A percentile compares a stretch with the other conserved stretches of the same genome.
phyloP scores from a whole-genome alignment of 2,888 invertebrate genomes.

The Drosophila incognita region DNA sequence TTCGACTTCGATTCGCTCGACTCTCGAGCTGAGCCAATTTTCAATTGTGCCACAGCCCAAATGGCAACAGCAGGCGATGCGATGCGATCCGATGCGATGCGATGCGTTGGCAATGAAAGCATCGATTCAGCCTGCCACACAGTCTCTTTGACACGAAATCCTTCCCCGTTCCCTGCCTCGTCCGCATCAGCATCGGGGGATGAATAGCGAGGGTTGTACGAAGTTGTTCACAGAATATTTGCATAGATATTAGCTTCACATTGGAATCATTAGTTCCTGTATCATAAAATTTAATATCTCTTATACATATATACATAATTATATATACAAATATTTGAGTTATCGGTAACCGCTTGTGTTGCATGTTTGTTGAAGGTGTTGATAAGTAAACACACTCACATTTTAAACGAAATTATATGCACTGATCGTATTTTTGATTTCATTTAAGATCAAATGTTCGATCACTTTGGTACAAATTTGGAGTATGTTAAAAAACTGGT shows the following conservation, averaged over 20 bases:
- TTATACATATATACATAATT: background rate
- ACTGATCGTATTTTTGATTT: background rate
- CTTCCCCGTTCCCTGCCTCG: background rate
- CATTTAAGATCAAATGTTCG: background rate
- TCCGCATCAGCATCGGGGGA: constrained; percentile 27
- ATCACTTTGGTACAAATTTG: background rate
- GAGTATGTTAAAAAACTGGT: background rate
- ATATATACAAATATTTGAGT: background rate
- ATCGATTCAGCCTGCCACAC: constrained; percentile 42
- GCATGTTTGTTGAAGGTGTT: background rate
- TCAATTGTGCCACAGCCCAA: constrained; percentile 66
- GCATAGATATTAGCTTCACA: background rate
- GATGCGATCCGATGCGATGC: constrained; percentile 36
- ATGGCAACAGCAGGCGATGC: constrained; percentile 71
- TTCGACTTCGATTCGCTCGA: constrained; percentile 12
- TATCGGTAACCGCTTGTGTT: background rate
- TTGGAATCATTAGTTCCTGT: background rate
- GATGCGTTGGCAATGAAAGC: constrained; percentile 34
- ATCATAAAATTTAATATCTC: background rate
- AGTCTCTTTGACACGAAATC: constrained; percentile 57
- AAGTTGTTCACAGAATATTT: background rate
- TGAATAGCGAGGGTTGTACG: constrained; percentile 45
- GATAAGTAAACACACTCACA: background rate
- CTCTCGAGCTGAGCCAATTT: constrained; percentile 65
- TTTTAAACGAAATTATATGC: background rate